Evolutionary conservation across 1,140 invertebrate species (phyloP).

Genomic region (Drosophila orosa): DNA sequence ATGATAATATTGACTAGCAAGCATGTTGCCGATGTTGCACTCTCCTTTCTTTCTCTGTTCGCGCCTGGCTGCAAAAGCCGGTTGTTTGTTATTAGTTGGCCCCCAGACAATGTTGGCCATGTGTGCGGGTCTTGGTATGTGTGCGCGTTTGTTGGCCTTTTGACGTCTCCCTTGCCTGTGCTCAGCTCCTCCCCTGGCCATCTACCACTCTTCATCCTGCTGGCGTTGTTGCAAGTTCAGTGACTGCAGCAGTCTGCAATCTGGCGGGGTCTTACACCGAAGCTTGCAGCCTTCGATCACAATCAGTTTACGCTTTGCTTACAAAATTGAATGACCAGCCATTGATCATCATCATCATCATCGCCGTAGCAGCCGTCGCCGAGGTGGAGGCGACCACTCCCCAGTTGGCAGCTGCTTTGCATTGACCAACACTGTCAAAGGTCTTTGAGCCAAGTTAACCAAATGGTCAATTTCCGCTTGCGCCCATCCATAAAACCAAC

Average conservation of each 20-base stretch:
- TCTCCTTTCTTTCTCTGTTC: constrained; percentile 32
- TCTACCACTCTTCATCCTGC: constrained; percentile 34
- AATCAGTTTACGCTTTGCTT: constrained; percentile 78
- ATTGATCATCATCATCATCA: constrained; percentile 59
- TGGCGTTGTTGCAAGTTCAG: constrained; percentile 63
- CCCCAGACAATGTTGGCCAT: constrained; percentile 64
- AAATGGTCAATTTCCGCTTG: constrained; percentile 73
- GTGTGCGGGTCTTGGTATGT: constrained; percentile 56
- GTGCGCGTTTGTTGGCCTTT: constrained; percentile 79
- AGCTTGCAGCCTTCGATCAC: constrained; percentile 64
- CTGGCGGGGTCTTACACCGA: constrained; percentile 24
- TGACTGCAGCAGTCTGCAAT: constrained; percentile 43
- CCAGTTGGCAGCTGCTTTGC: constrained; percentile 53
- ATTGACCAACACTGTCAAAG: constrained; percentile 66
- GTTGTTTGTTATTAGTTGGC: constrained; percentile 78
- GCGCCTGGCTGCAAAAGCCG: constrained; percentile 59
- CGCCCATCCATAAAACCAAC: constrained; percentile 43
- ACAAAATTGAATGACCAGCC: constrained; percentile 74
- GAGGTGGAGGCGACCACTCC: constrained; percentile 26
- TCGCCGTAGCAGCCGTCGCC: constrained; percentile 6
- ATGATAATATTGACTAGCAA: background rate
- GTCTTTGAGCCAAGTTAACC: constrained; percentile 55
- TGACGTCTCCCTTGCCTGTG: constrained; percentile 49
- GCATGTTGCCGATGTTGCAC: background rate
- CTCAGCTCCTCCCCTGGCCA: constrained; percentile 21